Evolutionary conservation across 2,888 invertebrate genomes (phyloP).

Genomic region (Pachycephus smyrnensis): DNA sequence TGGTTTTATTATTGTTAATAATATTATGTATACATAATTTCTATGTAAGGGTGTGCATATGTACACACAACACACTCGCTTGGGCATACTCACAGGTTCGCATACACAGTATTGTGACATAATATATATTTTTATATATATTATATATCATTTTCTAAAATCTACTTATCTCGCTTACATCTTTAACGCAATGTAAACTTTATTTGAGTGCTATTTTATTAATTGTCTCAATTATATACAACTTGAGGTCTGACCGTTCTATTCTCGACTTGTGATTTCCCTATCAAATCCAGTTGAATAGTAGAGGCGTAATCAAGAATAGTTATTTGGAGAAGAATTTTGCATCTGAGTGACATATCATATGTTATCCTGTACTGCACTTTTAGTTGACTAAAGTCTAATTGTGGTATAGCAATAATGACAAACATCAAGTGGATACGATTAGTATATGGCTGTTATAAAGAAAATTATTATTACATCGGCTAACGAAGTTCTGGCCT

Average conservation of each 20-base stretch:
- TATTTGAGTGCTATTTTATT: conserved; percentile 17
- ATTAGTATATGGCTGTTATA: neutral
- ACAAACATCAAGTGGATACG: neutral
- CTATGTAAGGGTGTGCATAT: conserved; percentile 29
- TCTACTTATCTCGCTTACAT: conserved; percentile 21
- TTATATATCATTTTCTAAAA: conserved; percentile 21
- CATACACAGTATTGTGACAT: conserved; percentile 25
- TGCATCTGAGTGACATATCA: neutral
- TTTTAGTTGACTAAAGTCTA: neutral
- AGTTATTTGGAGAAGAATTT: neutral
- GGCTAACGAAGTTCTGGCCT: neutral
- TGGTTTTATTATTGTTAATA: conserved; percentile 26
- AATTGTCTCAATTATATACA: conserved; percentile 42
- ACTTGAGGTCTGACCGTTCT: conserved; percentile 34
- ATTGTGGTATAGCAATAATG: neutral
- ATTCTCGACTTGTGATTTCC: conserved; percentile 28
- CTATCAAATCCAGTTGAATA: conserved; percentile 33
- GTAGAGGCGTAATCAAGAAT: conserved; percentile 23
- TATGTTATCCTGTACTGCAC: neutral
- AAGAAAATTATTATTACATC: neutral
- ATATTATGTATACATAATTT: conserved; percentile 38
- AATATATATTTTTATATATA: conserved; percentile 20
- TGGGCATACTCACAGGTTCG: conserved; percentile 22
- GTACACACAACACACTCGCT: conserved; percentile 30
- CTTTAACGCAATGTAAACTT: conserved; percentile 18